Conservation (phyloP, 2,113 vertebrate genomes). For the Protobothrops mucrosquamatus region DNA sequence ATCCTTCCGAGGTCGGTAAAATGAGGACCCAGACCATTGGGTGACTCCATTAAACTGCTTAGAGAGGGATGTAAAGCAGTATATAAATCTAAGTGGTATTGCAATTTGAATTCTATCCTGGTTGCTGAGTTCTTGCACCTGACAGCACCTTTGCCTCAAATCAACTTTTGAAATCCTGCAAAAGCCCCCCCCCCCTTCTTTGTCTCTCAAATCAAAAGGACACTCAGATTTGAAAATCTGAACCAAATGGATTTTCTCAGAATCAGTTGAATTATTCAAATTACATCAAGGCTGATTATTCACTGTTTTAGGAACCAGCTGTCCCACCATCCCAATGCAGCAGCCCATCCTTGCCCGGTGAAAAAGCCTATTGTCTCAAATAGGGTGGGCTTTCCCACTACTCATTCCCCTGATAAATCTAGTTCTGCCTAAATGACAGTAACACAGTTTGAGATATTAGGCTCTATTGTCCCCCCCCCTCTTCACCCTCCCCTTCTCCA, state of each 20-base stretch:
- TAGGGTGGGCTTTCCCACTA: not conserved
- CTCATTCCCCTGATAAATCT: constrained; percentile 14
- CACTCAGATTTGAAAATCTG: not conserved
- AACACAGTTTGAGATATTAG: constrained; percentile 29
- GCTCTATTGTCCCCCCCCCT: not conserved
- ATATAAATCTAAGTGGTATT: not conserved
- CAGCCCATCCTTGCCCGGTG: not conserved
- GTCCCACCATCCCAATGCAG: not conserved
- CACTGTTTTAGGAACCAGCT: not conserved
- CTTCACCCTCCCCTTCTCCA: not conserved
- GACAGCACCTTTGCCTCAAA: not conserved
- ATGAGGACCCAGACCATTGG: not conserved
- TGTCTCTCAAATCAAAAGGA: not conserved
- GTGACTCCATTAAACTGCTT: not conserved
- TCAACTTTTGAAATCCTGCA: not conserved
- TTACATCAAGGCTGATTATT: not conserved
- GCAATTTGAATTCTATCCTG: not conserved
- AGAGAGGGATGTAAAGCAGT: not conserved
- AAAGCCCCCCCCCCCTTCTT: not conserved
- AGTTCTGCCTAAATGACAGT: constrained; percentile 41
- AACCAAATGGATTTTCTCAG: not conserved
- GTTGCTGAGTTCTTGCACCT: not conserved
- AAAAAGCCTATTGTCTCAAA: not conserved
- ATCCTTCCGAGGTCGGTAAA: not conserved
- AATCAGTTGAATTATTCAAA: not conserved